A percentile compares a stretch with the other conserved stretches of the same genome.
phyloP scores from a whole-genome alignment of 2,113 vertebrate genomes.

The Pantherophis guttatus region DNA sequence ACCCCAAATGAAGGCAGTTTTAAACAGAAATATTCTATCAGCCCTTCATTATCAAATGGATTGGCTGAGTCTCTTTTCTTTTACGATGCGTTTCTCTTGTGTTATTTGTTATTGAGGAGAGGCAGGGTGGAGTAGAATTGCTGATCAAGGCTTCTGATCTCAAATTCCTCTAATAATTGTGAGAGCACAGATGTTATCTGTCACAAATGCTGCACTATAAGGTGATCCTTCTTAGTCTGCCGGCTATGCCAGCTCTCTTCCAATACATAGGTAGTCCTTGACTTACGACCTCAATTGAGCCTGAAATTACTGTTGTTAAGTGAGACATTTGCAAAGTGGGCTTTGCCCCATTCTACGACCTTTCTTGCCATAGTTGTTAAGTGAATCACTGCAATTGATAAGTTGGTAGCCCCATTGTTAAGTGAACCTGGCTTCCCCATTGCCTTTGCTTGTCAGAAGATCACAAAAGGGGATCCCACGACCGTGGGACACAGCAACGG shows the following conservation, averaged over 20 bases:
- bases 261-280: background rate
- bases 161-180: background rate
- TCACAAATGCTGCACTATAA: background rate
- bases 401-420: background rate
- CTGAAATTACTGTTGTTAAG: background rate
- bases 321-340: background rate
- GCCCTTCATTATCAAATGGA: background rate
- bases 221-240: background rate
- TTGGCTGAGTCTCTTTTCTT: background rate
- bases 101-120: background rate
- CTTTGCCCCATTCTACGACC: background rate
- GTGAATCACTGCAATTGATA: background rate
- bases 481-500: background rate
- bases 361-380: background rate
- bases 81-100: background rate
- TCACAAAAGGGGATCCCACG: background rate
- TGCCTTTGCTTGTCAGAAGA: no score
- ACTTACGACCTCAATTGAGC: background rate
- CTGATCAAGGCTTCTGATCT: background rate
- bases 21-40: background rate
- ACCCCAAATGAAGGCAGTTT: background rate
- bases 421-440: background rate
- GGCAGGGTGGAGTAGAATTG: background rate
- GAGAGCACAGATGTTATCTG: background rate
- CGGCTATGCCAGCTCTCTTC: background rate